Base-by-base conservation (phyloP, 2,797 vertebrate genomes). In the Garrulus glandarius region DNA sequence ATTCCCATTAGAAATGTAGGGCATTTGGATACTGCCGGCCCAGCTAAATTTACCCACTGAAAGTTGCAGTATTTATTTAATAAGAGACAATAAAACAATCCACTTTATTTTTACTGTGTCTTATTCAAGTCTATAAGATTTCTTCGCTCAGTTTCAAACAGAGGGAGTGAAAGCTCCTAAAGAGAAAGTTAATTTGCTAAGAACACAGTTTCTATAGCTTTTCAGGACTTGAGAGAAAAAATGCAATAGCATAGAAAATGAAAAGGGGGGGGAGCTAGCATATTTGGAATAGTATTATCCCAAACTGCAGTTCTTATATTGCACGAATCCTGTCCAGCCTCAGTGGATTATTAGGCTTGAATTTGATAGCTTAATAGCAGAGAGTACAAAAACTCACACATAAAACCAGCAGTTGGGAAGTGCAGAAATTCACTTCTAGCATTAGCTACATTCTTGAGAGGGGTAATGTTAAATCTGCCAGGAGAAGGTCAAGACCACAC, bases 401-500 rank as follows among this genome's bases (percentile, higher is more conserved):
- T 76, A 92, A 95, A 57, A 24, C 55, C 63, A 91, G 68, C 60
- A 85, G 74, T 21, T 37, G 55, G 83, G 83, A 84, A 96, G 87
- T 15, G 71, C 23, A 82, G 89, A 91, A 80, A 94, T 79, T 70
- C 26, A 49, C 95, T 93, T 93, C 71, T 65, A 93, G 76, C 68
- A 92, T 92, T 81, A 91, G 67, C 93, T 90, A 89, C 94, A 96
- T 95, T 98, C 96, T 94, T 92, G 60, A 11, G 4, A 50, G 96
- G 92, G 70, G 84, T 91, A 95, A 96, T 61, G 76, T 85, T 97
- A 92, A 96, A 95, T 93, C 83, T 89, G 63, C 92, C 95, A 93
- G 89, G 83, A 95, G 96, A 98, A 98, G 97, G 97, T 98, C 98
- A 98, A 97, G 95, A 96, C 77, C 96, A 96, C 93, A 96, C 86